phyloP scores from a whole-genome alignment of 2,797 vertebrate species.

The Enteromius paludinosus region DNA sequence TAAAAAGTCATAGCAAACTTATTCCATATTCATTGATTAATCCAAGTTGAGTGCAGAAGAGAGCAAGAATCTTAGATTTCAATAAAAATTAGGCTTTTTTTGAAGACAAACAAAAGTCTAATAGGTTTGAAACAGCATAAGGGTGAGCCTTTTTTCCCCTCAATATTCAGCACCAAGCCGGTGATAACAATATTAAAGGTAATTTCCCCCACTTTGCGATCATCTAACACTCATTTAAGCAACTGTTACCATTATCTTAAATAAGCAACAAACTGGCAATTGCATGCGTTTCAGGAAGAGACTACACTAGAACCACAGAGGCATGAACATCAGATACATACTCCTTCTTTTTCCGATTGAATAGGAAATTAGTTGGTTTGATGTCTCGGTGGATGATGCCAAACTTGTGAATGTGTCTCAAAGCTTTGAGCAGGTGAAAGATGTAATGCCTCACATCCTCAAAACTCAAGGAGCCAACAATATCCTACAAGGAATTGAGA shows the following conservation, averaged over 20 bases:
- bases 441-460: conserved; percentile 93
- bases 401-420: conserved; percentile 93
- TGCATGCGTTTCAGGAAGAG: background rate
- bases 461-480: conserved; percentile 87
- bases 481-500: conserved; percentile 80
- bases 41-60: background rate
- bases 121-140: background rate
- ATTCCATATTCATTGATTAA: no score
- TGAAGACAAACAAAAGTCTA: background rate
- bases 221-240: background rate
- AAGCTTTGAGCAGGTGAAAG: conserved; percentile 90
- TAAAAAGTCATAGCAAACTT: background rate
- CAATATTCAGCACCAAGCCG: background rate
- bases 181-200: background rate
- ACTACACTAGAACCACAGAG: background rate
- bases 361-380: conserved; percentile 83
- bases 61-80: background rate
- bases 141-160: no score
- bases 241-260: background rate
- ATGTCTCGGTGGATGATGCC: conserved; percentile 98
- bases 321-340: conserved; percentile 72
- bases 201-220: background rate
- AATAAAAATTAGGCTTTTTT: background rate
- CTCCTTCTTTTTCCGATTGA: conserved; percentile 86
- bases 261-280: background rate